A percentile compares a stretch with the other conserved stretches of the same genome.
Conservation (phyloP, 2,797 vertebrate genomes). For the Sciaenops ocellatus region DNA sequence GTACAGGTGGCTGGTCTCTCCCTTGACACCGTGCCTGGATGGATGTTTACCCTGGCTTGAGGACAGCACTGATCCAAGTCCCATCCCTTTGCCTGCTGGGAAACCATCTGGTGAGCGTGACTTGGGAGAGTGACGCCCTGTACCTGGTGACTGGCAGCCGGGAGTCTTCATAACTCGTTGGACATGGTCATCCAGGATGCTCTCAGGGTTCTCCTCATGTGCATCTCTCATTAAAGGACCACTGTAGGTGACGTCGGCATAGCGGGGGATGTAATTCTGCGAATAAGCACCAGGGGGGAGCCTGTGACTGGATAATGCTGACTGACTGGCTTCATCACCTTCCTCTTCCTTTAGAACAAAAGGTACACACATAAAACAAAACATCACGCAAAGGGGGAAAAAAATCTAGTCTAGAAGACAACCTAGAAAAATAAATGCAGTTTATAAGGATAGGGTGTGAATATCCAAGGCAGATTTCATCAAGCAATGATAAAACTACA, state of each 20-base stretch:
- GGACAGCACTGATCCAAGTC: constrained; percentile 69
- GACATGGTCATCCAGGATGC: constrained; percentile 97
- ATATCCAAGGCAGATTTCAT: not conserved
- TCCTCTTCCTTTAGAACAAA: constrained; percentile 91
- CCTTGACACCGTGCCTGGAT: constrained; percentile 85
- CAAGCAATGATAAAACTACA: not conserved
- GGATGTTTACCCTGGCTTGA: constrained; percentile 87
- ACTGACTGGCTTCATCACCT: constrained; percentile 88
- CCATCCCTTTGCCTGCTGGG: constrained; percentile 80
- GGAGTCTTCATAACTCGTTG: constrained; percentile 98
- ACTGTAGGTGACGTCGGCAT: constrained; percentile 86
- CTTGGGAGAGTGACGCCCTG: constrained; percentile 92
- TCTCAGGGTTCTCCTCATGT: constrained; percentile 97
- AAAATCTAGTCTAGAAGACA: not conserved
- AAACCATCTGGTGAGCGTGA: constrained; percentile 91
- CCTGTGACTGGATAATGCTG: constrained; percentile 87
- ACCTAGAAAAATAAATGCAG: not conserved
- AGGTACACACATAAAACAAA: not conserved
- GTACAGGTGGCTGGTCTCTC: constrained; percentile 84
- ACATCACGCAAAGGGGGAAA: not conserved
- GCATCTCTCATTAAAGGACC: constrained; percentile 88
- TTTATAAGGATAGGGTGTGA: not conserved
- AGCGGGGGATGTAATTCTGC: constrained; percentile 90
- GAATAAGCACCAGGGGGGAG: constrained; percentile 86
- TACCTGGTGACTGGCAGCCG: constrained; percentile 93